These are phyloP conservation scores for Lophius americanus DNA, from an alignment of 2,797 vertebrate genomes.

Conservation along the genomic window DNA sequence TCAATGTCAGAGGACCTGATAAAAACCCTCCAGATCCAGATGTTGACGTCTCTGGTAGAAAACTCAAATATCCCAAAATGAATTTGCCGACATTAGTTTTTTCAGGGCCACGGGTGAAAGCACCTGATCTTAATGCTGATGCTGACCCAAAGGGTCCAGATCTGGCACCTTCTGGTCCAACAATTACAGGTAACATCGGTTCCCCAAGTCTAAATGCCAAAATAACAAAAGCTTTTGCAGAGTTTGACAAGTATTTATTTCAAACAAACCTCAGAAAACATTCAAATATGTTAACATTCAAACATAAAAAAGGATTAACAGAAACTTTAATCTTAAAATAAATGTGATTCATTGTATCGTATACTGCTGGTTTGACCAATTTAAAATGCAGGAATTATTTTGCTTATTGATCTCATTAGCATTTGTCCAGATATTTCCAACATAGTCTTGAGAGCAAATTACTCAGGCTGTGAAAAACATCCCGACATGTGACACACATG, in stretches of 20 bases:
- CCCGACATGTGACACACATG: neutral
- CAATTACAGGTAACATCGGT: slow-evolving; percentile 16
- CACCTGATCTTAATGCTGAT: slow-evolving; percentile 35
- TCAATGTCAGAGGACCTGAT: slow-evolving; percentile 30
- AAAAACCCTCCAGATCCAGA: slow-evolving; percentile 40
- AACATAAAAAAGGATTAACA: slow-evolving; percentile 6
- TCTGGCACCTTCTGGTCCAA: neutral
- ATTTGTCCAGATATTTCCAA: neutral
- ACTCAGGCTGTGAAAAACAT: neutral
- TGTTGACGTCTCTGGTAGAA: slow-evolving; percentile 38
- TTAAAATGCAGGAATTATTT: neutral
- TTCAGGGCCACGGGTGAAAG: slow-evolving; percentile 51
- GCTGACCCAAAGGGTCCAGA: slow-evolving; percentile 43
- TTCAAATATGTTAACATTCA: slow-evolving; percentile 10
- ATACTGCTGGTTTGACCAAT: too few species aligned
- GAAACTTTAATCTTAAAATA: too few species aligned
- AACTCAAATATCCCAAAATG: slow-evolving; percentile 48
- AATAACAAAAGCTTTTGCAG: slow-evolving; percentile 9
- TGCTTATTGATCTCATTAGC: neutral
- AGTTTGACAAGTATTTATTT: slow-evolving; percentile 37
- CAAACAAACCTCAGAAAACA: slow-evolving; percentile 4
- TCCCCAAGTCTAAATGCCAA: slow-evolving; percentile 34
- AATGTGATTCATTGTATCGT: too few species aligned
- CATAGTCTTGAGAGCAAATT: neutral
- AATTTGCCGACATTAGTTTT: slow-evolving; percentile 50